Evolutionary conservation across 2,797 vertebrate genomes (phyloP), one percentile per base, ranked within the genome.

Genomic region (Decapterus maruadsi): DNA sequence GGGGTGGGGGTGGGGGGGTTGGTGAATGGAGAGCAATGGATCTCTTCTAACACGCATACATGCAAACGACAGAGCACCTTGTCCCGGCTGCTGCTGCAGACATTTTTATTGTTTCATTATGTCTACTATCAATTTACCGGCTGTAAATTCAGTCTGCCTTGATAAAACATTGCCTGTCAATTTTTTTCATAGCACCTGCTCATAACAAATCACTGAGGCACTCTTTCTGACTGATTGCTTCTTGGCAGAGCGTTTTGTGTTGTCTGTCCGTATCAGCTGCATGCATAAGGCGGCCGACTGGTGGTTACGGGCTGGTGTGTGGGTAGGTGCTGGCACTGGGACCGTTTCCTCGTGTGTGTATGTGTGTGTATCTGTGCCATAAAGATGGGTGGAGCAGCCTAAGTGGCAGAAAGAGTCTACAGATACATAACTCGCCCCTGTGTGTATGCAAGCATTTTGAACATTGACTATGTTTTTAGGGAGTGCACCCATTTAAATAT

Each of bases 41-140:
- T 77, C 65, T 77, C n/a, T 1, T 38, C 11, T 11, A 17, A 75
- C 57, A 20, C 7, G 16, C 26, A 17, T 42, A 62, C 19, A 46
- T 14, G 55, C 36, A 72, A 26, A 45, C 80, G 46, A 56, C 63
- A 40, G 46, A 80, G 67, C 50, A 69, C 59, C 75, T 65, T 86
- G 77, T 86, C 78, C 71, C 1, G 67, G n/a, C 68, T 63, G 77
- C 61, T 0, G 53, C 65, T 82, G 68, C 54, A 56, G 84, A 90
- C 74, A 61, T 75, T 87, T 92, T 92, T 89, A 92, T 90, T 82
- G 83, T 92, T 93, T 91, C 89, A 90, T 92, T 87, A 91, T 80
- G 82, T 89, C 88, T 86, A 72, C 86, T 89, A 90, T 92, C 89
- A 93, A 85, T 90, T 92, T 82, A 80, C 71, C 3, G 29, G 73